phyloP scores from a whole-genome alignment of 2,888 invertebrate genomes.

The Caenorhabditis drosophilae region DNA sequence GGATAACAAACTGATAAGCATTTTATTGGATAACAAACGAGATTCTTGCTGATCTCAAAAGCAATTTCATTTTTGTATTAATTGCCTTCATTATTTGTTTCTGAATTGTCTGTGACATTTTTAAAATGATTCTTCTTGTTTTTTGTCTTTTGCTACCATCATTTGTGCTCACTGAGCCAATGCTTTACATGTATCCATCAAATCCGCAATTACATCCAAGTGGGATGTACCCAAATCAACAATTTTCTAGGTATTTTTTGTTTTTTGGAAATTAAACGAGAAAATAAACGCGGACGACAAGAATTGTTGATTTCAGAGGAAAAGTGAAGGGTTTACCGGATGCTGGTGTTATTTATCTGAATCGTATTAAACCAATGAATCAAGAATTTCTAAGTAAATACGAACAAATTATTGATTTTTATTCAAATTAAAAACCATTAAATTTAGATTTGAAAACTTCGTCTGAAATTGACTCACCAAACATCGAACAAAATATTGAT shows the following conservation, averaged over 20 bases:
- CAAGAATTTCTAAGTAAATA: slow-evolving; percentile 27
- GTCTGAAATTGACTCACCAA: not conserved
- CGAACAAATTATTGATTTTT: too few species aligned
- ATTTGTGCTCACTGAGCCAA: slow-evolving; percentile 27
- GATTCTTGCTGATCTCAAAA: too few species aligned
- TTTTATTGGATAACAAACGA: too few species aligned
- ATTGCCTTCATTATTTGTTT: too few species aligned
- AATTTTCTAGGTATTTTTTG: slow-evolving; percentile 13
- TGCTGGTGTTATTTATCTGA: slow-evolving; percentile 46
- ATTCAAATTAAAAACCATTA: too few species aligned
- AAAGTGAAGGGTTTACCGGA: slow-evolving; percentile 45
- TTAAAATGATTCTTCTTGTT: not conserved
- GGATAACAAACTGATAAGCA: not conserved
- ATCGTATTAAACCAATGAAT: slow-evolving; percentile 42
- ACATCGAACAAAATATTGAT: not conserved
- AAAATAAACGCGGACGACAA: not conserved
- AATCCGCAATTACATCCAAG: slow-evolving; percentile 40
- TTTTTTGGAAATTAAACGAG: not conserved
- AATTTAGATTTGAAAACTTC: not conserved
- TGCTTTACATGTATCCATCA: slow-evolving; percentile 44
- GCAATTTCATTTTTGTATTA: too few species aligned
- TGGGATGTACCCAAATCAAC: slow-evolving; percentile 42
- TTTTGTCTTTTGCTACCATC: not conserved
- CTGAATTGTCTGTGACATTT: too few species aligned
- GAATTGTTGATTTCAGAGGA: slow-evolving; percentile 24